Evolutionary conservation across 2,113 vertebrate species (phyloP), one percentile per base, ranked within the genome.

Genomic region (Argyrosomus japonicus): DNA sequence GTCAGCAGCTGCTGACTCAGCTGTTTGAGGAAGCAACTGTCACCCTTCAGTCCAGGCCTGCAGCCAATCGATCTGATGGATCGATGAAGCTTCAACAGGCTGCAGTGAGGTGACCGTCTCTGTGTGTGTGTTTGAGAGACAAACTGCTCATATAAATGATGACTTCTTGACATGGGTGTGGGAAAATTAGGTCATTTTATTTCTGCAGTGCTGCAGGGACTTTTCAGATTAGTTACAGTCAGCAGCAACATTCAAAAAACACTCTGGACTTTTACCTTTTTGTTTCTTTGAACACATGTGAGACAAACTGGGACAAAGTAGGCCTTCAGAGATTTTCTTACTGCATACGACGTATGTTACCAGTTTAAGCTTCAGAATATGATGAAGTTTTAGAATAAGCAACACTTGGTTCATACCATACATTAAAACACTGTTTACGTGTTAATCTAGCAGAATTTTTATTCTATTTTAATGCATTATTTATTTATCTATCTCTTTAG

Each of bases 1-100:
- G 73, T 85, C 88, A 92, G 73, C 83, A 79, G 84, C 84, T 92
- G 91, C 89, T 93, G 91, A 94, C 83, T 93, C 92, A 91, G 90
- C 88, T 82, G 85, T 91, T 82, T 92, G 71, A 72, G 81, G 81
- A 91, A 81, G 69, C 84, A 87, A 88, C 91, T 85, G 91, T 89
- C 87, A 90, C 69, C 58, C 73, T 64, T 68, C 64, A 60, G 51
- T 29, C 83, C 57, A 68, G 82, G 78, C 48, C 27, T 1, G 40
- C 77, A 73, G 85, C 87, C 87, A 87, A 75, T 91, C 78, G 73
- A 81, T 84, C 61, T 69, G 32, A 9, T 82, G 70, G 72, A 91
- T 87, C 51, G 47, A 88, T 91, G 81, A 69, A 45, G 18, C 51
- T 70, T 58, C 64, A 57, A 25, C 72, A n/a, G 45, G 23, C 4